Conservation (phyloP, 2,797 vertebrate genomes). For the Percopsis omiscomaycus region DNA sequence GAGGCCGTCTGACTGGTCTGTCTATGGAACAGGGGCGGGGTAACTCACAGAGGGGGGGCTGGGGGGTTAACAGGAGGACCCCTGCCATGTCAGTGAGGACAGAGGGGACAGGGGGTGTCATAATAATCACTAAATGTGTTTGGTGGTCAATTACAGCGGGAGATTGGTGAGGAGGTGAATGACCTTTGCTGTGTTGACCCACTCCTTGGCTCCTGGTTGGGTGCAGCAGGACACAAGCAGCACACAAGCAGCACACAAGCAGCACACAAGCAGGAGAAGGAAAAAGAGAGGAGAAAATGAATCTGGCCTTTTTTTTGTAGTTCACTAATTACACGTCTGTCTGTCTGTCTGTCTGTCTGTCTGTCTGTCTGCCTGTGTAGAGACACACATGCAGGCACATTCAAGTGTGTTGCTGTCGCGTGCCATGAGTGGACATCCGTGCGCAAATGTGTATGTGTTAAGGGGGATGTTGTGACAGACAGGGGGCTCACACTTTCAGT, state of each 20-base stretch:
- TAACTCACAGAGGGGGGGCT: conserved; percentile 46
- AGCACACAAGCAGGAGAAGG: background rate
- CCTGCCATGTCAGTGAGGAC: conserved; percentile 65
- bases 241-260: conserved; percentile 13
- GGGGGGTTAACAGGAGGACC: conserved; percentile 49
- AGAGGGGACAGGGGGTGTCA: conserved; percentile 53
- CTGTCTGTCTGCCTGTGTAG: background rate
- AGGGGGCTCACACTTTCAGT: conserved; percentile 71
- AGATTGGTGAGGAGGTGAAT: conserved; percentile 62
- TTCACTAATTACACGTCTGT: background rate
- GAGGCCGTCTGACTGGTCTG: conserved; percentile 40
- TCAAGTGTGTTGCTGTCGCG: conserved; percentile 3
- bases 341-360: background rate
- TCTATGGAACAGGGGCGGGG: conserved; percentile 46
- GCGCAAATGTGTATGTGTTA: background rate
- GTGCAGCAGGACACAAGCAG: conserved; percentile 46
- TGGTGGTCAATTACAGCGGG: conserved; percentile 70
- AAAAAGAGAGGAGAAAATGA: no score
- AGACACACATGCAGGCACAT: background rate
- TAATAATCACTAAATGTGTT: conserved; percentile 78
- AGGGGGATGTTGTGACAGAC: conserved; percentile 60
- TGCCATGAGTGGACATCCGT: conserved; percentile 7
- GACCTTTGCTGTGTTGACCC: conserved; percentile 76
- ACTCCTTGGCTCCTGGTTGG: conserved; percentile 52
- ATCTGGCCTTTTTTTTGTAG: no score